phyloP scores from a whole-genome alignment of 2,888 invertebrate genomes.

The Scaptomyza reducta region DNA sequence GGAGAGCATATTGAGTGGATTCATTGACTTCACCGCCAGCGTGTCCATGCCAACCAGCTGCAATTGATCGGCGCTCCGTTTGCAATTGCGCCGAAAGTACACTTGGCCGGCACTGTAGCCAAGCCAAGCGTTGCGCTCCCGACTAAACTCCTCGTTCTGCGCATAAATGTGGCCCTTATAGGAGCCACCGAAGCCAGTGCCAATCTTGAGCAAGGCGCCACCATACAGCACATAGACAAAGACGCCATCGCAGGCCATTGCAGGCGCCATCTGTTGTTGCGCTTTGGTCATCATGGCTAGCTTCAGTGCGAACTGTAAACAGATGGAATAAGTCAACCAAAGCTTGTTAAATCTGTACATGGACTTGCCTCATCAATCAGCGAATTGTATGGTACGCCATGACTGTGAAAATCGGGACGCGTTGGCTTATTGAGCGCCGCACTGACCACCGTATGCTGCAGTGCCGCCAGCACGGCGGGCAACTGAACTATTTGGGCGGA shows the following conservation, averaged over 20 bases:
- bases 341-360: neutral
- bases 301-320: conserved; percentile 80
- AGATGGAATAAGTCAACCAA: neutral
- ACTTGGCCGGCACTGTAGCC: conserved; percentile 93
- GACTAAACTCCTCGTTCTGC: conserved; percentile 92
- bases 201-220: conserved; percentile 95
- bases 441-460: conserved; percentile 95
- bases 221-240: conserved; percentile 94
- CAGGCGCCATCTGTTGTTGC: conserved; percentile 78
- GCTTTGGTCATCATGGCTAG: conserved; percentile 30
- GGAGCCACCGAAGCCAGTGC: conserved; percentile 97
- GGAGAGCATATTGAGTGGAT: conserved; percentile 80
- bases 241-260: conserved; percentile 95
- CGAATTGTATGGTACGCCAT: conserved; percentile 92
- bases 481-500: conserved; percentile 93
- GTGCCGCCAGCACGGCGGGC: conserved; percentile 92
- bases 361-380: conserved; percentile 86
- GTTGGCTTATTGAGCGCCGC: conserved; percentile 93
- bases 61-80: conserved; percentile 84
- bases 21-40: conserved; percentile 84
- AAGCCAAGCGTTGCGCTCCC: conserved; percentile 92
- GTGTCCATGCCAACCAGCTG: conserved; percentile 85
- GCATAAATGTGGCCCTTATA: conserved; percentile 95
- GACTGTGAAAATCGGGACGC: conserved; percentile 94
- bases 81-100: conserved; percentile 89